Percentiles rank a stretch among this genome's conserved stretches.
These are phyloP conservation scores for Hyles euphorbiae DNA, from an alignment of 1,140 invertebrate species.

Conservation along the genomic window DNA sequence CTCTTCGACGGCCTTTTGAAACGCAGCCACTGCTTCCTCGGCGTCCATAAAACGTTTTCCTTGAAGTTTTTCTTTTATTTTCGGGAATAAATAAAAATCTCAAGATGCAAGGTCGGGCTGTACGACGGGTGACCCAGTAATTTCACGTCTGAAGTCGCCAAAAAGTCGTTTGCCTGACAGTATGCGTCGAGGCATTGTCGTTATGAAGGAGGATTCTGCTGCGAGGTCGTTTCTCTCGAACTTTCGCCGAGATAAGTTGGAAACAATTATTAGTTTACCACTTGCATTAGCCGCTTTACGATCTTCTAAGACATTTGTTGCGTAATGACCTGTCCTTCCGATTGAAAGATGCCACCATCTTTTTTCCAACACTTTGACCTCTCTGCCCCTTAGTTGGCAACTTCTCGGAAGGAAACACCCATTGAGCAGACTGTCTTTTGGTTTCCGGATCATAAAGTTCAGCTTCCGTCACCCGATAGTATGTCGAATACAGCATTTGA, in stretches of 20 bases:
- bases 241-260: too few species aligned
- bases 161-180: constrained; percentile 11
- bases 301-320: constrained; percentile 16
- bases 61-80: constrained; percentile 7
- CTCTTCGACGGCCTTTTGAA: not conserved
- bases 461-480: constrained; percentile 17
- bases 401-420: constrained; percentile 19
- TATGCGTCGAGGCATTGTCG: constrained; percentile 13
- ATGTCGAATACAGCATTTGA: constrained; percentile 15
- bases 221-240: not conserved
- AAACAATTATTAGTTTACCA: not conserved
- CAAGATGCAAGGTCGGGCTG: constrained; percentile 11
- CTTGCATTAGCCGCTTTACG: constrained; percentile 16
- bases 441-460: constrained; percentile 21
- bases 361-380: constrained; percentile 17
- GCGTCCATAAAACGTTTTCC: not conserved
- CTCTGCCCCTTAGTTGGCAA: constrained; percentile 21
- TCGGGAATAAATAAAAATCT: too few species aligned
- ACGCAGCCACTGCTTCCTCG: too few species aligned
- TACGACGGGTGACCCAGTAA: constrained; percentile 9
- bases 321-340: constrained; percentile 14
- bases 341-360: constrained; percentile 19
- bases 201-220: constrained; percentile 14
- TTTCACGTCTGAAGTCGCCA: constrained; percentile 6
- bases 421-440: constrained; percentile 17